Evolutionary conservation across 64 coral and sea anemone species (phyloP), one percentile per base, ranked within the genome.

Genomic region (Montipora sp.): DNA sequence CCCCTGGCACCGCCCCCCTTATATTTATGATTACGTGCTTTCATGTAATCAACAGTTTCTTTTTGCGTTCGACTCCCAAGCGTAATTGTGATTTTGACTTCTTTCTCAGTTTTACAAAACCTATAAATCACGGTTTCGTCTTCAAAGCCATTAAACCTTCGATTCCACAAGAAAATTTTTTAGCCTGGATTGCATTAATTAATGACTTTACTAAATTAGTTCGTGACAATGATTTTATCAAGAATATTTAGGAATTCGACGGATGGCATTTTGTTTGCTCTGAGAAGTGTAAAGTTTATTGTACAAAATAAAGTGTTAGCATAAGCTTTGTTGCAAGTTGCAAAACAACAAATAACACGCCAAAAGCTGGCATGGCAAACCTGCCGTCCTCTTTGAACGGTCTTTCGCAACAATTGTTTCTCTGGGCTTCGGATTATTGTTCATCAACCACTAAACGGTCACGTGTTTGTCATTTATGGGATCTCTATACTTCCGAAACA

Each of bases 211-310:
- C 6, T 57, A 57, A 7, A 57, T 57, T 57, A 8, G 13, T 66
- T 1, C 14, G 12, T 16, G 47, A 47, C 36, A 83, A 10, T 67
- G 5, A 67, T 10, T 19, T 81, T 74, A 9, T 9, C n/a, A 8
- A 6, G 22, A 74, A 22, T 8, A 20, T 5, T 74, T 1, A 67
- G 22, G 60, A 84, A 84, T 84, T 44, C 67, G 61, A 68, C 16
- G 27, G 43, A 8, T 84, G 81, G 15, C 81, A 84, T 10, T 9
- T 84, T 84, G 81, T 84, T 84, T 84, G 67, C 81, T 68, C 80
- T 59, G 11, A 27, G 53, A 63, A 60, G 60, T 47, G 60, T 63
- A 68, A 68, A 84, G 44, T 70, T 18, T 15, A 84, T 84, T 50
- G 66, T 69, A 18, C 44, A 84, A 68, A 13, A 84, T 84, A 48